Conservation (phyloP, 1,140 invertebrate genomes). For the Bilobella aurantiaca region DNA sequence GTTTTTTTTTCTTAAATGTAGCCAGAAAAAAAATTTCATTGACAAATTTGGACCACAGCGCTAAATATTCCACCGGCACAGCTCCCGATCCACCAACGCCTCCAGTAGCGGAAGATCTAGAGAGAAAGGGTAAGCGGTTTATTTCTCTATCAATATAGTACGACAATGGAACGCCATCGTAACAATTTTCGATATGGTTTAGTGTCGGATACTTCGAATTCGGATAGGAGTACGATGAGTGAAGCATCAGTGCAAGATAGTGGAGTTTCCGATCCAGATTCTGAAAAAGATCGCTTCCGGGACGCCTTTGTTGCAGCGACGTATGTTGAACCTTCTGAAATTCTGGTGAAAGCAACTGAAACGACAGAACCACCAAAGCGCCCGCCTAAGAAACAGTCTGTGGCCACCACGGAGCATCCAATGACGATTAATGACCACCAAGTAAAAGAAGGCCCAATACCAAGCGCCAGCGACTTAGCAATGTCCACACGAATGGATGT, state of each 20-base stretch:
- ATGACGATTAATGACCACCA: too few species aligned
- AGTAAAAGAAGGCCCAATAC: neutral
- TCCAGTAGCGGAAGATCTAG: too few species aligned
- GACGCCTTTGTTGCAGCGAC: neutral
- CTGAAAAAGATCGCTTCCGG: neutral
- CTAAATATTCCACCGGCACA: too few species aligned
- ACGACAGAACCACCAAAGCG: neutral
- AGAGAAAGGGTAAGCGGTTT: too few species aligned
- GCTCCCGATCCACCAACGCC: too few species aligned
- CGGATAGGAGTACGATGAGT: too few species aligned
- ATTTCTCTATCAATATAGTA: too few species aligned
- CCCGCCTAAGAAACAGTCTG: neutral
- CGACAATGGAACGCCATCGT: too few species aligned
- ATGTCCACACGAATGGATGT: neutral
- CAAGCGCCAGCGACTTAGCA: neutral
- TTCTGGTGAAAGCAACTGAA: neutral
- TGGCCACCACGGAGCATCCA: neutral
- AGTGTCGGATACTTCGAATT: neutral
- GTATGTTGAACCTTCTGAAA: neutral
- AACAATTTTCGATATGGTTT: neutral
- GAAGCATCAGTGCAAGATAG: slow-evolving; percentile 11
- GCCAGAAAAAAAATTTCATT: too few species aligned
- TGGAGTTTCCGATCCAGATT: slow-evolving; percentile 14
- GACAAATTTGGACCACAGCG: too few species aligned
- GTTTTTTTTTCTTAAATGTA: too few species aligned